These are phyloP conservation scores for Lasioglossum vierecki DNA, from an alignment of 2,888 invertebrate species.

Conservation along the genomic window DNA sequence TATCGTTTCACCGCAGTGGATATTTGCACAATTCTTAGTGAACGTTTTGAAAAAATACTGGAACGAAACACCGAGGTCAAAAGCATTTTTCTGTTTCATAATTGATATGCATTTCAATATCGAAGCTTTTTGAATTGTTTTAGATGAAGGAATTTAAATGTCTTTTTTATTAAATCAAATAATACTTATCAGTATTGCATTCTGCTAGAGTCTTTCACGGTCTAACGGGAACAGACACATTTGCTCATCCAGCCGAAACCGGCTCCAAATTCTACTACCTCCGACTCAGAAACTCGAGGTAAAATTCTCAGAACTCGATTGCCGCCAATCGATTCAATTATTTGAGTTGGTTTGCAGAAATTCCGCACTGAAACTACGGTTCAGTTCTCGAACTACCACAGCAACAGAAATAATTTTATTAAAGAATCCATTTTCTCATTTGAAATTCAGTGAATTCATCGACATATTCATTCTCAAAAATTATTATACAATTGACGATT, in stretches of 20 bases:
- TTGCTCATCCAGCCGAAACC: conserved; percentile 24
- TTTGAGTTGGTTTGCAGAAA: neutral
- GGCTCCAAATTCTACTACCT: neutral
- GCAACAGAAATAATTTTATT: neutral
- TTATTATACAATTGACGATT: neutral
- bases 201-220: conserved; percentile 17
- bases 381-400: neutral
- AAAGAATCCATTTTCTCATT: neutral
- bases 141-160: neutral
- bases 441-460: neutral
- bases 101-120: neutral
- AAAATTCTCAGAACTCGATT: neutral
- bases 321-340: neutral
- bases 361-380: neutral
- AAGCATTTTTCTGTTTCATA: neutral
- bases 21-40: neutral
- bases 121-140: neutral
- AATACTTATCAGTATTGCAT: neutral
- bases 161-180: neutral
- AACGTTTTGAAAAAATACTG: neutral
- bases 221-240: conserved; percentile 26
- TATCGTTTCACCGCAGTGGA: neutral
- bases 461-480: neutral
- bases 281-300: neutral
- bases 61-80: neutral